Evolutionary conservation across 2,797 vertebrate genomes (phyloP).

Genomic region (Amniataba percoides): DNA sequence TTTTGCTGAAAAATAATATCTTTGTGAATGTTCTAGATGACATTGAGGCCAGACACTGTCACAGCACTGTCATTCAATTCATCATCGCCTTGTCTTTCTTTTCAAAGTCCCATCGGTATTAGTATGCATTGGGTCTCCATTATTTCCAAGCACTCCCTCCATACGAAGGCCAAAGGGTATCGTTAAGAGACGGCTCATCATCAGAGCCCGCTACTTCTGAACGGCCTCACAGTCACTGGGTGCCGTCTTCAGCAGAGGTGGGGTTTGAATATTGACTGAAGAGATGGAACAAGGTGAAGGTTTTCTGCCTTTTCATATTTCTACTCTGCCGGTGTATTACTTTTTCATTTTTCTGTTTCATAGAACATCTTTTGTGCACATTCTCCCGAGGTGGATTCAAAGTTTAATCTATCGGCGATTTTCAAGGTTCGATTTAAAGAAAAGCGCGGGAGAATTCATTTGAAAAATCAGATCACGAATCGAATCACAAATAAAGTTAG

Average conservation of each 20-base stretch:
- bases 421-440: background rate
- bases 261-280: slow-evolving; percentile 37
- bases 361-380: background rate
- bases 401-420: background rate
- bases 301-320: slow-evolving; percentile 31
- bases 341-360: background rate
- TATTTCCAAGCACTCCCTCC: slow-evolving; percentile 11
- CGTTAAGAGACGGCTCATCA: slow-evolving; percentile 41
- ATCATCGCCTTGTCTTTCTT: slow-evolving; percentile 10
- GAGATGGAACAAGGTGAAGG: slow-evolving; percentile 25
- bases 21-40: background rate
- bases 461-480: no score
- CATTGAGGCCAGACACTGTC: no score
- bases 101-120: slow-evolving; percentile 30
- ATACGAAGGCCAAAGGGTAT: slow-evolving; percentile 35
- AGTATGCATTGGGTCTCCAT: slow-evolving; percentile 24
- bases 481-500: background rate
- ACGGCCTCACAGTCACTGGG: slow-evolving; percentile 18
- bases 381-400: background rate
- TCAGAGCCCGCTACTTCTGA: slow-evolving; percentile 27
- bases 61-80: slow-evolving; percentile 6
- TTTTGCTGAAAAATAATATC: background rate
- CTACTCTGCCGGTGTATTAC: background rate
- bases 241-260: background rate
- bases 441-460: background rate